Evolutionary conservation across 30 jellyfish, hydroid and myxozoan species (phyloP).

Genomic region (Phacellophora camtschatica): DNA sequence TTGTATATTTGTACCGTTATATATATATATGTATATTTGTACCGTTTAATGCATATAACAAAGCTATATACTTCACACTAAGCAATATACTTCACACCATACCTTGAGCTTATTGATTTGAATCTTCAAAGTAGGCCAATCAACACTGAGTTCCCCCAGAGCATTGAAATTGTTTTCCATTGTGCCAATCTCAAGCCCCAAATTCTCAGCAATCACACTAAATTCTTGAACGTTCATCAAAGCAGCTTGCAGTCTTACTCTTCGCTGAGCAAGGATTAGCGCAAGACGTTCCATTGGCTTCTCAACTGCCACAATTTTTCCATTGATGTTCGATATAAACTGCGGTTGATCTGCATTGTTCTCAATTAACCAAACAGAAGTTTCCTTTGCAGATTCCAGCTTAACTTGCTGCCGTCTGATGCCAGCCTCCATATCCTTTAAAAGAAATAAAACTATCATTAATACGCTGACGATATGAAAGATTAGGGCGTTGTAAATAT

Average conservation of each 20-base stretch:
- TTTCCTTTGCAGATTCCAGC: slow-evolving; percentile 59
- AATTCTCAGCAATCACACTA: slow-evolving; percentile 59
- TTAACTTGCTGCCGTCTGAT: slow-evolving; percentile 61
- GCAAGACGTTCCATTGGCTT: slow-evolving; percentile 70
- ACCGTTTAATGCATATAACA: too few relatives aligned
- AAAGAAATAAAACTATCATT: too few relatives aligned
- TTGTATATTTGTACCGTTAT: too few relatives aligned
- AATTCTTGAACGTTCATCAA: slow-evolving; percentile 66
- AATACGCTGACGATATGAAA: too few relatives aligned
- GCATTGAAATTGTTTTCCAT: slow-evolving; percentile 5
- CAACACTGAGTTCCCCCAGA: slow-evolving; percentile 67
- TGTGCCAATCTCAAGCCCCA: slow-evolving; percentile 49
- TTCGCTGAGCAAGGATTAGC: slow-evolving; percentile 59
- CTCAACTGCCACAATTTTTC: slow-evolving; percentile 55
- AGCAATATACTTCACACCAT: too few relatives aligned
- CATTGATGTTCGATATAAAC: slow-evolving; percentile 73
- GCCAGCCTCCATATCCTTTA: slow-evolving; percentile 71
- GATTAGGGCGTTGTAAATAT: too few relatives aligned
- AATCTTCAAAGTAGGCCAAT: slow-evolving; percentile 70
- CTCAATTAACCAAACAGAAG: slow-evolving; percentile 80
- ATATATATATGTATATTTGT: too few relatives aligned
- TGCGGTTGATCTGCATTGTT: slow-evolving; percentile 78
- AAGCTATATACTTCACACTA: too few relatives aligned
- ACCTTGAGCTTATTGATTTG: slow-evolving; percentile 70
- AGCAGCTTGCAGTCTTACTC: slow-evolving; percentile 65